Base-by-base conservation (phyloP, 92 coral and sea anemone species). In the Desmophyllum pertusum region DNA sequence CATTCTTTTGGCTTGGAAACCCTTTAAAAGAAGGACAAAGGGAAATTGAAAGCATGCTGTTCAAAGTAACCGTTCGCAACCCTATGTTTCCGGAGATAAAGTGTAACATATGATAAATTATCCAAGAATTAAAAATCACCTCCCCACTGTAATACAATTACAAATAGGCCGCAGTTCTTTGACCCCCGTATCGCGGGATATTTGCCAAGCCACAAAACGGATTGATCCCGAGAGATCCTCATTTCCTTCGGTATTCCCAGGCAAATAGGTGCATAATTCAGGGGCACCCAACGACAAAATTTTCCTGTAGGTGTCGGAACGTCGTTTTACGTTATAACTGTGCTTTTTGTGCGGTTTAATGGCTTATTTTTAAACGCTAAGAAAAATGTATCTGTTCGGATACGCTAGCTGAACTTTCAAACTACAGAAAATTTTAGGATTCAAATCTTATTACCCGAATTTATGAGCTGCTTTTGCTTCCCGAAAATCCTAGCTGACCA, bases 11-110 rank as follows among this genome's bases (percentile, higher is more conserved):
- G 65, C 11, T 67, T 15, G 45, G 0, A 67, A 67, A 67, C 73
- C 29, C 18, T 25, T 66, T 67, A 0, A 66, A 67, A 37, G 27
- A 35, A n/a, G 73, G 73, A 1, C 42, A 67, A 67, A 21, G 3
- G 36, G 73, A 21, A 67, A 67, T 37, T 33, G 23, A 19, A 67
- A 23, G 73, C 27, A 33, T 15, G 27, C 42, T 36, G 40, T 5
- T 67, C 27, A 38, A 38, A 35, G 73, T n/a, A 15, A 67, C 42
- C 73, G n/a, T n/a, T n/a, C n/a, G 42, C 42, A 37, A 7, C 73
- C 4, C 10, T 67, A 43, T 67, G 73, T 67, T 67, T 67, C 42
- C 42, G 41, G 45, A 37, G 73, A 67, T 67, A 67, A 30, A 67
- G 14, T 9, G 10, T 35, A 2, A 38, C 73, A 67, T 67, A 37